Conservation (phyloP, 1,140 invertebrate species). For the Muscidifurax raptorellus region DNA sequence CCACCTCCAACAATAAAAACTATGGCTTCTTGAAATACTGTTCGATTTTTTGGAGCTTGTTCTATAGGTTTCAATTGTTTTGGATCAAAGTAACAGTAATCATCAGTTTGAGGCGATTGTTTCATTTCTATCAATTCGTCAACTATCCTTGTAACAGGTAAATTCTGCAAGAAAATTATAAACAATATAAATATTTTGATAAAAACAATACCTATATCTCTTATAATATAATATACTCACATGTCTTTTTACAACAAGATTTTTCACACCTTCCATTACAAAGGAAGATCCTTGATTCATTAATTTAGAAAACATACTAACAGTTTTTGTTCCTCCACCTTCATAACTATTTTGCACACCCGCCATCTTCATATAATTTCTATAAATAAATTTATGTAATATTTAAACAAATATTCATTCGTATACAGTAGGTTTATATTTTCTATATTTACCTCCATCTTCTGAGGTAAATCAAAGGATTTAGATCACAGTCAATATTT, state of each 20-base stretch:
- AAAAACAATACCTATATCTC: constrained; percentile 11
- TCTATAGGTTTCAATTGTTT: constrained; percentile 89
- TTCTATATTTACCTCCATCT: constrained; percentile 85
- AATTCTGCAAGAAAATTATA: constrained; percentile 78
- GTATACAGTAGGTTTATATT: not conserved
- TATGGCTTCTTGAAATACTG: constrained; percentile 90
- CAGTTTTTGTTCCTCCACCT: constrained; percentile 97
- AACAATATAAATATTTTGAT: constrained; percentile 8
- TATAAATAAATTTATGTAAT: constrained; percentile 60
- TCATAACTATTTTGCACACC: constrained; percentile 84
- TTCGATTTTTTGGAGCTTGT: constrained; percentile 79
- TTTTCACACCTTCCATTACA: constrained; percentile 99
- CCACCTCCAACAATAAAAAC: constrained; percentile 99
- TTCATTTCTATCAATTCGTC: constrained; percentile 94
- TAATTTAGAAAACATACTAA: constrained; percentile 98
- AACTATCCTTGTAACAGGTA: constrained; percentile 93
- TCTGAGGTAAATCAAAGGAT: constrained; percentile 89
- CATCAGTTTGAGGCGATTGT: constrained; percentile 86
- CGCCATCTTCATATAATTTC: constrained; percentile 89
- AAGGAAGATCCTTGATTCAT: constrained; percentile 98
- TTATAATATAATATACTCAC: constrained; percentile 77
- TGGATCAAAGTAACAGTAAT: constrained; percentile 94
- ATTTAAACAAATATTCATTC: constrained; percentile 16
- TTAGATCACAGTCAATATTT: constrained; percentile 89
- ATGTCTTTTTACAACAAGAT: constrained; percentile 98